phyloP scores from a whole-genome alignment of 2,113 vertebrate genomes.

The Cygnus atratus region DNA sequence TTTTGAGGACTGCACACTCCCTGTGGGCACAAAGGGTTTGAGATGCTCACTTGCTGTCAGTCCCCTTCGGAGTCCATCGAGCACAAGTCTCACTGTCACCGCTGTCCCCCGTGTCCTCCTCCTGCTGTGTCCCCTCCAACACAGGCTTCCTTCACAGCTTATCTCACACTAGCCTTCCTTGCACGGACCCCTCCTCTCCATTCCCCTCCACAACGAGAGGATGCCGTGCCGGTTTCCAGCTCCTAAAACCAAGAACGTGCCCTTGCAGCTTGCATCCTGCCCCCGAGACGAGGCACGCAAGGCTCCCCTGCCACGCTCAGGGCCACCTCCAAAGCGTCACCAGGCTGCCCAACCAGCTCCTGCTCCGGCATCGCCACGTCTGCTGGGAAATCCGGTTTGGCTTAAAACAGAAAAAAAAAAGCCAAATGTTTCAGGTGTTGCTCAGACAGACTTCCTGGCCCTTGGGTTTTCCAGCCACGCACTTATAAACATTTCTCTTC shows the following conservation, averaged over 20 bases:
- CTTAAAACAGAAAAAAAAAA: neutral
- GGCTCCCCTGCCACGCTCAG: accelerated
- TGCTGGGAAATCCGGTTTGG: neutral
- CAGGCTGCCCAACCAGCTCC: neutral
- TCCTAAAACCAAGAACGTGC: neutral
- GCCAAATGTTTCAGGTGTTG: neutral
- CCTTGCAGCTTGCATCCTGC: accelerated
- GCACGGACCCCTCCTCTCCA: neutral
- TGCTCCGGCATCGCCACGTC: accelerated
- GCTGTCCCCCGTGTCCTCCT: neutral
- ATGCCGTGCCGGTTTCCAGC: accelerated
- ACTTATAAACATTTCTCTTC: neutral
- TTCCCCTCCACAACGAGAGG: accelerated
- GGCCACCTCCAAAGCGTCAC: neutral
- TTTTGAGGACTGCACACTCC: constrained; percentile 82
- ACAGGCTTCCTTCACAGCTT: accelerated
- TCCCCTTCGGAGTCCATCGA: accelerated
- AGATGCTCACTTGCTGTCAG: neutral
- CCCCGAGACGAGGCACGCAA: accelerated
- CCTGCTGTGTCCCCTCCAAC: accelerated
- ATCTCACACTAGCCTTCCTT: no score
- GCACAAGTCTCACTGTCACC: accelerated
- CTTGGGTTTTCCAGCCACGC: accelerated
- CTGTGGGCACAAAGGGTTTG: constrained; percentile 35
- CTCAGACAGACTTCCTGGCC: neutral